A percentile compares a stretch with the other conserved stretches of the same genome.
Conservation (phyloP, 1,140 invertebrate genomes). For the Maconellicoccus hirsutus region DNA sequence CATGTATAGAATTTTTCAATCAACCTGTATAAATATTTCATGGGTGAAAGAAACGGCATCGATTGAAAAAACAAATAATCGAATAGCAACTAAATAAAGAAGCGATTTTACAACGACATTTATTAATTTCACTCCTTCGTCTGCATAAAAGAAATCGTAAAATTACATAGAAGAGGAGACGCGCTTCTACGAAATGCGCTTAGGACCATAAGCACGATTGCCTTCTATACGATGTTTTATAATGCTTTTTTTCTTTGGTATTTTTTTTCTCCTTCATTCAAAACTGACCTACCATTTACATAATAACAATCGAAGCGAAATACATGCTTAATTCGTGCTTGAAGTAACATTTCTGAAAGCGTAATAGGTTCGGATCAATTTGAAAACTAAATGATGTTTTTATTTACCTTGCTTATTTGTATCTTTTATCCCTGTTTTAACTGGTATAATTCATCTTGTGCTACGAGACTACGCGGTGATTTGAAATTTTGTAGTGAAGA, state of each 20-base stretch:
- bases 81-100: background rate
- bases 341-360: background rate
- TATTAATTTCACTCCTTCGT: background rate
- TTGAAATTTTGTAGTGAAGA: background rate
- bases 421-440: background rate
- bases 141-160: constrained; percentile 5
- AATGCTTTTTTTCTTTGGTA: background rate
- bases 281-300: constrained; percentile 8
- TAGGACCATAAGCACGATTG: background rate
- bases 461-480: background rate
- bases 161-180: background rate
- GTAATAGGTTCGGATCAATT: background rate
- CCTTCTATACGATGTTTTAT: background rate
- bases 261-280: background rate
- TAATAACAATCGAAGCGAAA: background rate
- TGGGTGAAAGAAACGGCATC: background rate
- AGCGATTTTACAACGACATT: background rate
- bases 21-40: no score
- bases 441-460: background rate
- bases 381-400: background rate
- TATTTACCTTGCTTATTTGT: background rate
- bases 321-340: background rate
- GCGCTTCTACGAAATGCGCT: background rate
- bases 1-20: no score
- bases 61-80: background rate